Evolutionary conservation across 2,888 invertebrate species (phyloP), one percentile per base, ranked within the genome.

Genomic region (Philaethria dido): DNA sequence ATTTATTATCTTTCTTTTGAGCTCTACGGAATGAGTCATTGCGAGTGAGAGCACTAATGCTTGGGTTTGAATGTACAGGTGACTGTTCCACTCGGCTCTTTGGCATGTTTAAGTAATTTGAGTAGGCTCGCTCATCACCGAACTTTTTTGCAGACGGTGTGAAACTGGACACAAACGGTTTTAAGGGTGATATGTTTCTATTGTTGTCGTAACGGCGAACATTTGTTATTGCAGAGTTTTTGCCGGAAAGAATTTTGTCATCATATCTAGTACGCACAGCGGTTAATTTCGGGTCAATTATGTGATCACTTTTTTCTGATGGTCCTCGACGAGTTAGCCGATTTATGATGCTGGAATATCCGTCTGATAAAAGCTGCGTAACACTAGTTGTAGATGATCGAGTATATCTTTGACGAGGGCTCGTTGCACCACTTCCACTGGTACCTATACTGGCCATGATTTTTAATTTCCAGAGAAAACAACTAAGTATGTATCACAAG

Each of bases 301-400:
- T 72, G 70, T 88, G 86, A 80, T 94, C 94, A 74, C 89, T 88
- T 85, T 94, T 94, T 87, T 94, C 95, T 61, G 97, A 97, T 47
- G 97, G 96, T 59, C 96, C 96, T 71, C 97, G 94, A 72, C 96
- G 94, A 42, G 95, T 96, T 78, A 98, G 93, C 74, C 97, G 94
- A 83, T 97, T 97, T 78, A 98, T 94, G 75, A 98, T 94, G 88
- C 95, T 97, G 80, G 96, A 96, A 88, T 97, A 98, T 77, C 97
- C 97, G 84, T 98, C 97, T 76, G 96, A 96, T 77, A 98, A 92
- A 79, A 98, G 92, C 88, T 98, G 97, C 73, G 97, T 96, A 77
- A 98, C 97, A 89, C 97, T 97, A 59, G 95, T 94, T 69, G 96
- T 96, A 62, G 97, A 96, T 72, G 94, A 93, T 72, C 97, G 95